These are phyloP conservation scores for Nannoperca australis DNA, from an alignment of 2,797 vertebrate genomes.

Conservation along the genomic window DNA sequence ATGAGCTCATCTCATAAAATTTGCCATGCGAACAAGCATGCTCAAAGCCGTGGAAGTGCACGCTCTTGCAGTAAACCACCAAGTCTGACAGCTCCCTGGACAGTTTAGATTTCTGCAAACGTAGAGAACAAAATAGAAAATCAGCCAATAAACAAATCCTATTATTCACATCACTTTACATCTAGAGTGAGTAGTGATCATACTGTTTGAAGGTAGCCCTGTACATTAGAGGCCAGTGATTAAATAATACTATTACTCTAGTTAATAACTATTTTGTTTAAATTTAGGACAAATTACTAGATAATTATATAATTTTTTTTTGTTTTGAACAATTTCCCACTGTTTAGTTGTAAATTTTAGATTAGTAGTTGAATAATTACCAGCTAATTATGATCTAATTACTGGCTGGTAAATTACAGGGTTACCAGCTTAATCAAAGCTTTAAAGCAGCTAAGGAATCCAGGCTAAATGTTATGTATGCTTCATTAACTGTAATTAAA, in stretches of 20 bases:
- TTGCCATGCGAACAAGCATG: constrained; percentile 83
- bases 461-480: not conserved
- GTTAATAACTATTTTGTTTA: not conserved
- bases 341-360: not conserved
- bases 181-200: not conserved
- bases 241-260: not conserved
- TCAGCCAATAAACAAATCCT: not conserved
- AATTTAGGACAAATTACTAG: not conserved
- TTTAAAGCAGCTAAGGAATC: not conserved
- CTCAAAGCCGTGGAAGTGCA: constrained; percentile 90
- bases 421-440: not conserved
- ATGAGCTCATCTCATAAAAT: constrained; percentile 92
- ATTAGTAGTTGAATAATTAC: not conserved
- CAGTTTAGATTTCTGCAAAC: constrained; percentile 86
- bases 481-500: constrained; percentile 20
- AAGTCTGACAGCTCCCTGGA: constrained; percentile 90
- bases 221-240: not conserved
- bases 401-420: not conserved
- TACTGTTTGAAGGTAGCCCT: not conserved
- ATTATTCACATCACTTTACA: not conserved
- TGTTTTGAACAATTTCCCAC: not conserved
- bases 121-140: not conserved
- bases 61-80: constrained; percentile 93
- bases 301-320: too few species aligned
- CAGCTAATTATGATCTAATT: not conserved